These are phyloP conservation scores for Indicator maculatus DNA, from an alignment of 2,113 vertebrate genomes.

Conservation along the genomic window DNA sequence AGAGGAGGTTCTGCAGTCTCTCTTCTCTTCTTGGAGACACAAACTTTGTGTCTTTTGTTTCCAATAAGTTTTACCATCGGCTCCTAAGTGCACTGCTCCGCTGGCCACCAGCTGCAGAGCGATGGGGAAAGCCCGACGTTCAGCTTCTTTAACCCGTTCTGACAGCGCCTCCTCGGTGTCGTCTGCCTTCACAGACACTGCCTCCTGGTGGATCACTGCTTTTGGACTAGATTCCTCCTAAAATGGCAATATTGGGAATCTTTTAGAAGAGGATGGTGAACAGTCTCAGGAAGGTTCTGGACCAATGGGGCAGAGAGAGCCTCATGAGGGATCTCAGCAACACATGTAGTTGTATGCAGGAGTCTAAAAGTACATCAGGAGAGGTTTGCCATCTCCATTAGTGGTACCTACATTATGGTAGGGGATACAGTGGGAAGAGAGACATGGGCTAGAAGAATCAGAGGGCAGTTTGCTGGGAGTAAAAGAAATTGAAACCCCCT, in stretches of 20 bases:
- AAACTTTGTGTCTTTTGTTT: not conserved
- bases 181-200: conserved; percentile 58
- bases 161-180: conserved; percentile 78
- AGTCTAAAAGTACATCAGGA: not conserved
- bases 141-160: conserved; percentile 80
- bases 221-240: conserved; percentile 84
- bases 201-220: conserved; percentile 85
- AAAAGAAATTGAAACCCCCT: not conserved
- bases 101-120: conserved; percentile 87
- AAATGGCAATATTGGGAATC: not conserved
- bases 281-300: not conserved
- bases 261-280: not conserved
- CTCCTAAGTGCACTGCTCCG: conserved; percentile 72
- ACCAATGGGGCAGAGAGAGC: not conserved
- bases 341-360: not conserved
- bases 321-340: accelerated
- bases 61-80: conserved; percentile 75
- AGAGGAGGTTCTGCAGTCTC: not conserved
- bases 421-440: accelerated
- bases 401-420: not conserved
- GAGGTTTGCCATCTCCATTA: not conserved
- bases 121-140: conserved; percentile 81
- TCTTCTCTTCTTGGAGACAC: not conserved
- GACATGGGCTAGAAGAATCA: not conserved
- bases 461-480: not conserved